These are phyloP conservation scores for Picathartes gymnocephalus DNA, from an alignment of 2,113 vertebrate species.

Conservation along the genomic window DNA sequence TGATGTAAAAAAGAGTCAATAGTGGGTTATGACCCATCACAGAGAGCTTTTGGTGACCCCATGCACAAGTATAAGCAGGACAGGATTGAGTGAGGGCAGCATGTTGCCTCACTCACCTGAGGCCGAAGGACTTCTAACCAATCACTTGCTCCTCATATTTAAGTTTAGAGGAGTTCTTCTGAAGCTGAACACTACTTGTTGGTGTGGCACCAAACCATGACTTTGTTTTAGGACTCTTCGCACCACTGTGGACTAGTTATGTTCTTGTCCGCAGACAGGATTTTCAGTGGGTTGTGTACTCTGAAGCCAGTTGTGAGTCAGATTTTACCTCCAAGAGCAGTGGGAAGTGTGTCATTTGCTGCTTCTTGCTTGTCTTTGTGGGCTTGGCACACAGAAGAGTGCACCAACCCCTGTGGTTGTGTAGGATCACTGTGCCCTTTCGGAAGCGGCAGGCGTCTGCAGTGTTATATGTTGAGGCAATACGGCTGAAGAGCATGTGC, in stretches of 20 bases:
- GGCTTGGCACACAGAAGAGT: neutral
- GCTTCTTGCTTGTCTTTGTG: neutral
- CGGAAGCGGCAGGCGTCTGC: neutral
- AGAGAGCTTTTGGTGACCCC: neutral
- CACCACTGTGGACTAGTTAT: neutral
- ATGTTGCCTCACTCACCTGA: neutral
- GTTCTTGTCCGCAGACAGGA: neutral
- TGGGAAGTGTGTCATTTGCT: neutral
- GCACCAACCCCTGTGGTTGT: neutral
- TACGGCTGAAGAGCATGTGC: neutral
- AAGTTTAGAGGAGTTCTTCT: neutral
- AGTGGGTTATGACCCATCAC: too few species aligned
- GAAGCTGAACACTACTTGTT: neutral
- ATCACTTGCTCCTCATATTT: fast-evolving
- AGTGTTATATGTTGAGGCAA: fast-evolving
- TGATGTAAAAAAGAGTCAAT: neutral
- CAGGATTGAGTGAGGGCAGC: fast-evolving
- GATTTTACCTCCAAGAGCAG: neutral
- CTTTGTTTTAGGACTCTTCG: neutral
- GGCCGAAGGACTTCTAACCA: neutral
- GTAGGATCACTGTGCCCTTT: neutral
- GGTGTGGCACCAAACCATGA: neutral
- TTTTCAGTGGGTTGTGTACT: fast-evolving
- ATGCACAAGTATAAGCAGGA: neutral
- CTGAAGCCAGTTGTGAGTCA: neutral